Conservation (phyloP, 2,113 vertebrate species). For the Perca flavescens region DNA sequence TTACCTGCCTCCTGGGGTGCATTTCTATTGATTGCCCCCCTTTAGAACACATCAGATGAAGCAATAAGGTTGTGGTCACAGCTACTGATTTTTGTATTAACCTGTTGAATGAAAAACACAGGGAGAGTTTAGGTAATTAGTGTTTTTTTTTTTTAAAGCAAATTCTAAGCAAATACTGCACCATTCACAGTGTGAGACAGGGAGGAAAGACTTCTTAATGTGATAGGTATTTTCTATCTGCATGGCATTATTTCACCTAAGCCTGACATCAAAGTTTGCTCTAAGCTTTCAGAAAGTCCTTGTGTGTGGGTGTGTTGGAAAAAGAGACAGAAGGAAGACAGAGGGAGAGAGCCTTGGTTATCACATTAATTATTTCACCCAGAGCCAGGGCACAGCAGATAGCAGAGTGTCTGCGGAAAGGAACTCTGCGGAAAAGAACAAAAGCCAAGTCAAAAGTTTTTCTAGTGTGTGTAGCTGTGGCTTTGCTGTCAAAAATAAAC, state of each 20-base stretch:
- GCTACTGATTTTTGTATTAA: slow-evolving; percentile 16
- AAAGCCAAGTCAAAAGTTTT: slow-evolving; percentile 19
- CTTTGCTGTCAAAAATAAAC: slow-evolving; percentile 44
- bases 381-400: slow-evolving; percentile 16
- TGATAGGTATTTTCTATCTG: not conserved
- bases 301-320: slow-evolving; percentile 27
- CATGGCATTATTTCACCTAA: slow-evolving; percentile 30
- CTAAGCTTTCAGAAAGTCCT: slow-evolving; percentile 41
- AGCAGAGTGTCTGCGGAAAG: slow-evolving; percentile 22
- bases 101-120: not conserved
- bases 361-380: slow-evolving; percentile 66
- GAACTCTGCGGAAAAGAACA: not conserved
- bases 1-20: slow-evolving; percentile 5
- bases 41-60: slow-evolving; percentile 12
- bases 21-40: slow-evolving; percentile 10
- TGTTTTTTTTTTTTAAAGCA: not conserved
- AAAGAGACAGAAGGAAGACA: slow-evolving; percentile 18
- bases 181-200: not conserved
- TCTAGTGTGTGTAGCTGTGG: not conserved
- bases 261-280: slow-evolving; percentile 61
- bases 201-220: slow-evolving; percentile 13
- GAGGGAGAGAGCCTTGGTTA: slow-evolving; percentile 33
- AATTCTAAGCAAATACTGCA: not conserved
- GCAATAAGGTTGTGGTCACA: not conserved
- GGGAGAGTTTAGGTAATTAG: not conserved